Percentiles rank a stretch among this genome's conserved stretches.
Evolutionary conservation across 2,888 invertebrate species (phyloP).

Genomic region (Homarus gammarus): DNA sequence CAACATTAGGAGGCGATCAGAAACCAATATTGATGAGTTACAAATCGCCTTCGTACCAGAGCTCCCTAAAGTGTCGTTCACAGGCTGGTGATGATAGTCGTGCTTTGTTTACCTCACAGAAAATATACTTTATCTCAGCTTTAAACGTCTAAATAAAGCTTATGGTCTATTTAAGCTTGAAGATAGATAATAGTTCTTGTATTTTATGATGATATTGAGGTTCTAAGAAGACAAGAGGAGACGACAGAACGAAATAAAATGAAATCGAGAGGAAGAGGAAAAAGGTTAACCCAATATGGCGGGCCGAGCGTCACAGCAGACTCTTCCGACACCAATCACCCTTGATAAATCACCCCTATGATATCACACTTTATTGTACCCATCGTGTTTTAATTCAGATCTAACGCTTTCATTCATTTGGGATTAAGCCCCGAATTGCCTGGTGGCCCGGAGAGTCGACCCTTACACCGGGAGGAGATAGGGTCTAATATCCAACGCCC

Average conservation of each 20-base stretch:
- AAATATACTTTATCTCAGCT: too few relatives aligned
- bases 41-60: background rate
- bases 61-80: background rate
- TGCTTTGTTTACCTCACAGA: too few relatives aligned
- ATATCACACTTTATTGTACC: conserved; percentile 64
- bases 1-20: conserved; percentile 54
- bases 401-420: conserved; percentile 58
- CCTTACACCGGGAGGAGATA: conserved; percentile 12
- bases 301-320: too few relatives aligned
- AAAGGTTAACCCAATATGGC: too few relatives aligned
- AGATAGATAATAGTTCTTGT: too few relatives aligned
- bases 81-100: too few relatives aligned
- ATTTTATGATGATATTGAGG: too few relatives aligned
- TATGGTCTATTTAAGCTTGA: too few relatives aligned
- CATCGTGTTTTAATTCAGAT: conserved; percentile 65
- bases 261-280: too few relatives aligned
- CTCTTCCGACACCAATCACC: conserved; percentile 13
- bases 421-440: conserved; percentile 60
- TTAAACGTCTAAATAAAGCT: too few relatives aligned
- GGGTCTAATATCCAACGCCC: conserved; percentile 20
- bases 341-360: conserved; percentile 56
- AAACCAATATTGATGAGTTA: conserved; percentile 10
- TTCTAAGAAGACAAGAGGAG: too few relatives aligned
- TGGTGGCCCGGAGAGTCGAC: background rate
- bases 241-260: too few relatives aligned